Conservation (phyloP, 2,797 vertebrate genomes). For the Emys orbicularis region DNA sequence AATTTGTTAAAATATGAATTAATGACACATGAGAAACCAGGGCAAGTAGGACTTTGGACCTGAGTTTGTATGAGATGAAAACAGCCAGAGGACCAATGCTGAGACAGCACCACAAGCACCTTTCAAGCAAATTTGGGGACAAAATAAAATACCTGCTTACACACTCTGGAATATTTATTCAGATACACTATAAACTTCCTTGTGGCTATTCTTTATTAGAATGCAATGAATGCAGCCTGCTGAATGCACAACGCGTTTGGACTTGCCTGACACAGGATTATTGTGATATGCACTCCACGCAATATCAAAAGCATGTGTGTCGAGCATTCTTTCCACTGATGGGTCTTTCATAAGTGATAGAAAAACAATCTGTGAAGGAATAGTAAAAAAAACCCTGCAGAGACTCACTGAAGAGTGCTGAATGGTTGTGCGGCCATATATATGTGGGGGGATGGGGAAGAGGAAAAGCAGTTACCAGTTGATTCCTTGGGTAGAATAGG, state of each 20-base stretch:
- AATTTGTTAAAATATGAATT: background rate
- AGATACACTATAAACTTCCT: background rate
- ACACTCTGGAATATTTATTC: background rate
- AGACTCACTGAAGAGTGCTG: background rate
- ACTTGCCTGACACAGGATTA: background rate
- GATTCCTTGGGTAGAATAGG: background rate
- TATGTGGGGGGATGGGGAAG: background rate
- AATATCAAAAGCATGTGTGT: rapidly evolving
- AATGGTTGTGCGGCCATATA: background rate
- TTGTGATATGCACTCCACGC: rapidly evolving
- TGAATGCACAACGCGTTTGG: background rate
- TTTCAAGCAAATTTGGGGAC: background rate
- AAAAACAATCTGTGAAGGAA: background rate
- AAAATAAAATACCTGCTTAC: rapidly evolving
- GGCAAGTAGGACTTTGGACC: background rate
- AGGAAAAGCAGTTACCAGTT: conserved; percentile 6
- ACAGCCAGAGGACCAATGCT: background rate
- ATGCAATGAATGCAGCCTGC: background rate
- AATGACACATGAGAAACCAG: background rate
- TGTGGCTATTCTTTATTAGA: background rate
- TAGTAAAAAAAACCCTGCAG: background rate
- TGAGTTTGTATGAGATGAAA: background rate
- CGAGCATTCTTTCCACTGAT: rapidly evolving
- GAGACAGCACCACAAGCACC: background rate
- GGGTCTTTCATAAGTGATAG: background rate